Conservation (phyloP, 2,113 vertebrate genomes). For the Melospiza melodia region DNA sequence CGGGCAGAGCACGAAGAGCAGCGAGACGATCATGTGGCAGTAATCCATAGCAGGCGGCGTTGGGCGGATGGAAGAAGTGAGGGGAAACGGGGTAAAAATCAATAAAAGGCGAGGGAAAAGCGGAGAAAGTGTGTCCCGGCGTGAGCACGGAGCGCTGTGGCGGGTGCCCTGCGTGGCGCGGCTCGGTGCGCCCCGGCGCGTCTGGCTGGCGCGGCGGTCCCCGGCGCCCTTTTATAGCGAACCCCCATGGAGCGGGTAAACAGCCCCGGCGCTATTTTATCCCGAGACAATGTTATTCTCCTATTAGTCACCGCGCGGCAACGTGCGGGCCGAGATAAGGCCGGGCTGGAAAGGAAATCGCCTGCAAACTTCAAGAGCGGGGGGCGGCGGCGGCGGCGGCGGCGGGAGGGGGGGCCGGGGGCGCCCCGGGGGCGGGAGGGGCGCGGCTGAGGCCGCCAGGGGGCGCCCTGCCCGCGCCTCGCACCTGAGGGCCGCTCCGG, state of each 20-base stretch:
- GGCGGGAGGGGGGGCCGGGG: background rate
- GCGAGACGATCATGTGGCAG: slow-evolving; percentile 74
- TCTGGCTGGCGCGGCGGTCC: slow-evolving; percentile 68
- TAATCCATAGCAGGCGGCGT: slow-evolving; percentile 75
- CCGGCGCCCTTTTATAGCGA: slow-evolving; percentile 78
- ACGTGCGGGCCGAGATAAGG: slow-evolving; percentile 83
- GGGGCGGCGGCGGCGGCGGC: slow-evolving; percentile 59
- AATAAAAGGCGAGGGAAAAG: background rate
- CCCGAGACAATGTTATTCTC: slow-evolving; percentile 85
- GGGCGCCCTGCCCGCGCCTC: background rate
- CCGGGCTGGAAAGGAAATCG: slow-evolving; percentile 75
- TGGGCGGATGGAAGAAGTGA: background rate
- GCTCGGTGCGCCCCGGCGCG: slow-evolving; percentile 56
- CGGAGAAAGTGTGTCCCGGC: background rate
- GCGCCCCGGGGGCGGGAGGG: slow-evolving; percentile 7
- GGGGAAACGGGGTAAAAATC: background rate
- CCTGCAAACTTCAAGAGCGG: slow-evolving; percentile 72
- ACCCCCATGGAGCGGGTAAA: slow-evolving; percentile 79
- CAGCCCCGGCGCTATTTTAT: slow-evolving; percentile 78
- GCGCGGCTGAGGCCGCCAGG: background rate
- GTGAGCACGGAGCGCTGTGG: background rate
- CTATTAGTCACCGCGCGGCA: slow-evolving; percentile 84
- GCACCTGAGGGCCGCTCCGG: background rate
- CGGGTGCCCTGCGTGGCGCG: background rate
- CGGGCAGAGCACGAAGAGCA: slow-evolving; percentile 78